Conservation (phyloP, 2,797 vertebrate species). For the Nannoperca australis region DNA sequence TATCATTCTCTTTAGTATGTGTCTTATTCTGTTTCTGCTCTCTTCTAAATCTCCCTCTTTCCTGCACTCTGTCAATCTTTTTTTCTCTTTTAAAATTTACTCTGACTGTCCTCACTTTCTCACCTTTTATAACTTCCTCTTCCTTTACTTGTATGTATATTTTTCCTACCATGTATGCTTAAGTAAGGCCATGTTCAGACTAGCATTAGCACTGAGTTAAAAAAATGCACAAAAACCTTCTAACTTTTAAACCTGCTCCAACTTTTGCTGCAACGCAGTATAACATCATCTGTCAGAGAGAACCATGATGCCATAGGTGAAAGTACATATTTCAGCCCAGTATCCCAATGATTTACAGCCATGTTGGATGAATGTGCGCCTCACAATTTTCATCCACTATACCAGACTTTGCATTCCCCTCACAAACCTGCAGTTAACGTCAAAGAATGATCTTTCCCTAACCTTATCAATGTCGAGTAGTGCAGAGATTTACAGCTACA, state of each 20-base stretch:
- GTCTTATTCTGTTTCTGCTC: not conserved
- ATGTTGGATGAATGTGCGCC: not conserved
- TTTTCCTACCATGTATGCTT: not conserved
- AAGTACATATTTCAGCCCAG: not conserved
- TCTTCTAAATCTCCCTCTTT: not conserved
- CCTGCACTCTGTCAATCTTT: not conserved
- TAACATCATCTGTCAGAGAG: too few relatives aligned
- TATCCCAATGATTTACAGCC: not conserved
- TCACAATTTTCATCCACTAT: not conserved
- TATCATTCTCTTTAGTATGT: slow-evolving; percentile 9
- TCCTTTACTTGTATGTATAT: not conserved
- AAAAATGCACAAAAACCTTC: too few relatives aligned
- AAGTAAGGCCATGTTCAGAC: not conserved
- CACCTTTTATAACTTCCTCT: not conserved
- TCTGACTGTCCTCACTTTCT: not conserved
- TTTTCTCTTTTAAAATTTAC: not conserved
- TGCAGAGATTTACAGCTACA: not conserved
- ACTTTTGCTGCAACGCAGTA: too few relatives aligned
- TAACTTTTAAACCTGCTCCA: too few relatives aligned
- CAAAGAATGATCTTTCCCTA: not conserved
- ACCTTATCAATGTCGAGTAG: not conserved
- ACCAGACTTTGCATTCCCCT: not conserved
- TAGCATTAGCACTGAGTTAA: not conserved
- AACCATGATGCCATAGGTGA: too few relatives aligned
- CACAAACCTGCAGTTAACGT: not conserved